Percentiles rank a stretch among this genome's conserved stretches.
These are phyloP conservation scores for Himalopsyche japonica DNA, from an alignment of 2,888 invertebrate genomes.

Conservation along the genomic window DNA sequence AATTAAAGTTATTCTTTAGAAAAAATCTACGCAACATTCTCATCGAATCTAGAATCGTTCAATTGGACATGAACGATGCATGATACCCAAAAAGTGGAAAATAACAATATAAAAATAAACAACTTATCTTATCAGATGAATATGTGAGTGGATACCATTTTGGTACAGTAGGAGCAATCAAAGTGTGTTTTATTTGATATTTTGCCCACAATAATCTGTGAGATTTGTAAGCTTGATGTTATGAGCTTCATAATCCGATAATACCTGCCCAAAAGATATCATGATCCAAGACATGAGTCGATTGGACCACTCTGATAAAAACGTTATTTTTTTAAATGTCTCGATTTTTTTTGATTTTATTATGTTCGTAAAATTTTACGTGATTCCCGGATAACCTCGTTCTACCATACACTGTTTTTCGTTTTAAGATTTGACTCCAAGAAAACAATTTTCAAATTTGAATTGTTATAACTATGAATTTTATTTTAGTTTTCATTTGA, in stretches of 20 bases:
- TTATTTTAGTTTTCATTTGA: too few relatives aligned
- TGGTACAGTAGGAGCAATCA: background rate
- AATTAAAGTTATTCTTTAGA: too few relatives aligned
- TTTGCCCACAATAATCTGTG: background rate
- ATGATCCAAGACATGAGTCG: background rate
- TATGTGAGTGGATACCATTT: too few relatives aligned
- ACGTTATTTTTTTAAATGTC: background rate
- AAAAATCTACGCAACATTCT: too few relatives aligned
- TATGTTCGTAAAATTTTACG: background rate
- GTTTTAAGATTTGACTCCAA: background rate
- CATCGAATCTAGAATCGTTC: too few relatives aligned
- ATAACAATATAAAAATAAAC: too few relatives aligned
- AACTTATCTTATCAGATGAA: too few relatives aligned
- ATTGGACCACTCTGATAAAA: background rate
- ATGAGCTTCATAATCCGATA: background rate
- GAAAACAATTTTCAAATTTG: too few relatives aligned
- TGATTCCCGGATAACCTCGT: background rate
- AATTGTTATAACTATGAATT: too few relatives aligned
- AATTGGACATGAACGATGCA: too few relatives aligned
- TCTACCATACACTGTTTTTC: background rate
- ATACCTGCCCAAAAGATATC: background rate
- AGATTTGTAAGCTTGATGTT: background rate
- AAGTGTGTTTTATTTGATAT: background rate
- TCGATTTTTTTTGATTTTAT: background rate
- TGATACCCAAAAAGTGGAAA: too few relatives aligned